Percentiles rank a stretch among this genome's conserved stretches.
These are phyloP conservation scores for Pseudolaguvia tuberculata DNA, from an alignment of 2,113 vertebrate species.

Conservation along the genomic window DNA sequence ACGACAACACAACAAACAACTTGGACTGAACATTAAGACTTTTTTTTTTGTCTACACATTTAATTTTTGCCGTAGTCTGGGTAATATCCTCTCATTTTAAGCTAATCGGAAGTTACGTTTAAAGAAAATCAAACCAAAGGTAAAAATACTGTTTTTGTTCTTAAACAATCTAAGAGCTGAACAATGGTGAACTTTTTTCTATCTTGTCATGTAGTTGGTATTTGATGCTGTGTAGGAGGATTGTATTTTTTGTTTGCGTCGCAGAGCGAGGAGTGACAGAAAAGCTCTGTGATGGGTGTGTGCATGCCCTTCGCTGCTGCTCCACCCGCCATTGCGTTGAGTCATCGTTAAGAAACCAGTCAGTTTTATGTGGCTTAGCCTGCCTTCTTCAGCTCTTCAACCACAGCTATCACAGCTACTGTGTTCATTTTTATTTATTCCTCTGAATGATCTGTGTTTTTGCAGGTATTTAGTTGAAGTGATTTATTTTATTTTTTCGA, in stretches of 20 bases:
- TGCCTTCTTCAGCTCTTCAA: background rate
- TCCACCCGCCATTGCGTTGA: background rate
- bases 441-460: too few relatives aligned
- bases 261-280: background rate
- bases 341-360: background rate
- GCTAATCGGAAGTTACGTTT: background rate
- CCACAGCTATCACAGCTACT: background rate
- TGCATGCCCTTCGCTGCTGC: background rate
- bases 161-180: too few relatives aligned
- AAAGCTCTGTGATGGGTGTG: constrained; percentile 10
- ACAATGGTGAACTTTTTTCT: background rate
- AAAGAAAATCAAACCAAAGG: background rate
- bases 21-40: background rate
- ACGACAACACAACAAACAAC: too few relatives aligned
- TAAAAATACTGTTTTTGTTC: too few relatives aligned
- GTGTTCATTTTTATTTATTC: too few relatives aligned
- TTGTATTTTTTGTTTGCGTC: constrained; percentile 9
- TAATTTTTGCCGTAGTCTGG: background rate
- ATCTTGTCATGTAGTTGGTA: background rate
- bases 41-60: too few relatives aligned
- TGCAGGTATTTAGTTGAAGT: too few relatives aligned
- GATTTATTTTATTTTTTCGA: too few relatives aligned
- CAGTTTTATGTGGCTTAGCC: background rate
- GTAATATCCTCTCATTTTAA: background rate
- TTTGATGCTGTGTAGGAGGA: background rate